These are phyloP conservation scores for Dromiciops gliroides DNA, from an alignment of 2,113 vertebrate genomes.

Conservation along the genomic window DNA sequence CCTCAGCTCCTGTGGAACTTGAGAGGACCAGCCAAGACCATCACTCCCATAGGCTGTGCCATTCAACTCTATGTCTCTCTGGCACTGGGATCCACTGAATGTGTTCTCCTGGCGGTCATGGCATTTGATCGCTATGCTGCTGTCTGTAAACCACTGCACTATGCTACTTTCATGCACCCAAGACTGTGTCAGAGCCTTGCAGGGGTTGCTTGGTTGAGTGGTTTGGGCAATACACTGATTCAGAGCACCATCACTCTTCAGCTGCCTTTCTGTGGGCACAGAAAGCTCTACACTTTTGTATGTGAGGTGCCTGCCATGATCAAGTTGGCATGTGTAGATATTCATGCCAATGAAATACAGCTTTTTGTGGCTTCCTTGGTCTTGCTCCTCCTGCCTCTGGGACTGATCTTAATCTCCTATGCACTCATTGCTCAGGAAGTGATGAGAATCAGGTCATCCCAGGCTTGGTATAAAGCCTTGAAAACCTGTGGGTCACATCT, in stretches of 20 bases:
- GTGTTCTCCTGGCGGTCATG: constrained; percentile 68
- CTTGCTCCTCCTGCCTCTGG: constrained; percentile 57
- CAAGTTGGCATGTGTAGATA: constrained; percentile 64
- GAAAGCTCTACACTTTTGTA: constrained; percentile 66
- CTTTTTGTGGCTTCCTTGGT: constrained; percentile 59
- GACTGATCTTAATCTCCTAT: constrained; percentile 58
- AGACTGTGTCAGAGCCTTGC: constrained; percentile 47
- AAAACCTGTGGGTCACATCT: constrained; percentile 53
- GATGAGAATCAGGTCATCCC: constrained; percentile 35
- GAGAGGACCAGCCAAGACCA: constrained; percentile 56
- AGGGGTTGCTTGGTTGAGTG: constrained; percentile 42
- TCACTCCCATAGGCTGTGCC: constrained; percentile 61
- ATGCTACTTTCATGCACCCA: constrained; percentile 59
- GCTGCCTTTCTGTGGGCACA: constrained; percentile 66
- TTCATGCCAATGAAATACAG: constrained; percentile 53
- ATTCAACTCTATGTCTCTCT: constrained; percentile 72
- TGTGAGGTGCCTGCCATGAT: constrained; percentile 74
- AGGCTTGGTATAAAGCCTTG: constrained; percentile 52
- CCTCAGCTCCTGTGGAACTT: constrained; percentile 72
- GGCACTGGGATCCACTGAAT: constrained; percentile 68
- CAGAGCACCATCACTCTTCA: constrained; percentile 64
- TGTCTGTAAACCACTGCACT: constrained; percentile 70
- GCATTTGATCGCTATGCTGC: constrained; percentile 66
- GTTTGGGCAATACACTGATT: constrained; percentile 60
- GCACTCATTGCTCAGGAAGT: constrained; percentile 36